Conservation (phyloP, 1,140 invertebrate species). For the Formica exsecta region DNA sequence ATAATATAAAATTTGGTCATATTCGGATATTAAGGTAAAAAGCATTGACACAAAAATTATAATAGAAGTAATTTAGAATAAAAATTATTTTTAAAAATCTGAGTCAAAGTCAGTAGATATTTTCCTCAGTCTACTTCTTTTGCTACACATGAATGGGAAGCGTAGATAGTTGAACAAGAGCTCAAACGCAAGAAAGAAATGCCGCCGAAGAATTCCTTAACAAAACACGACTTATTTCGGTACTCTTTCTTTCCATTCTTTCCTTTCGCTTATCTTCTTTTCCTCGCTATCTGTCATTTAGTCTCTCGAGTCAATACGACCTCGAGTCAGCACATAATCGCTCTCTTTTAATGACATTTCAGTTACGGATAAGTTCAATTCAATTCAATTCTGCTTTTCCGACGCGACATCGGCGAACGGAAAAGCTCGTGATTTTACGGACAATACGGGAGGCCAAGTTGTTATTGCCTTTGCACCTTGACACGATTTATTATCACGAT, state of each 20-base stretch:
- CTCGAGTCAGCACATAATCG: background rate
- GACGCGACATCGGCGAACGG: background rate
- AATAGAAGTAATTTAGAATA: background rate
- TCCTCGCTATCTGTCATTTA: background rate
- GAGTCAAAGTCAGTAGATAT: background rate
- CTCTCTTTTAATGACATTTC: slow-evolving; percentile 64
- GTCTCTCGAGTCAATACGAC: slow-evolving; percentile 15
- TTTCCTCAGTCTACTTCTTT: background rate
- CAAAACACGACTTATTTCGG: slow-evolving; percentile 1
- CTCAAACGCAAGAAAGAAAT: background rate
- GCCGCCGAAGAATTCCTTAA: slow-evolving; percentile 19
- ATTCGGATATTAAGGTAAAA: too few relatives aligned
- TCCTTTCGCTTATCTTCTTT: slow-evolving; percentile 13
- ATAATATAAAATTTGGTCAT: too few relatives aligned
- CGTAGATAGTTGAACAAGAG: background rate
- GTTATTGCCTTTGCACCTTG: slow-evolving; percentile 58
- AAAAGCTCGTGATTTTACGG: slow-evolving; percentile 2
- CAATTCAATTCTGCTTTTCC: slow-evolving; percentile 64
- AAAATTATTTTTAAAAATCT: background rate
- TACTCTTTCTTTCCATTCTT: background rate
- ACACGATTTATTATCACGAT: slow-evolving; percentile 56
- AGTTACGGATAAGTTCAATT: slow-evolving; percentile 62
- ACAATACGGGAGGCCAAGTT: slow-evolving; percentile 54
- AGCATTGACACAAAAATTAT: too few relatives aligned
- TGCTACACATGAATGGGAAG: background rate